Percentiles rank a stretch among this genome's conserved stretches.
phyloP scores from a whole-genome alignment of 2,113 vertebrate species.

The Arvicanthis niloticus region DNA sequence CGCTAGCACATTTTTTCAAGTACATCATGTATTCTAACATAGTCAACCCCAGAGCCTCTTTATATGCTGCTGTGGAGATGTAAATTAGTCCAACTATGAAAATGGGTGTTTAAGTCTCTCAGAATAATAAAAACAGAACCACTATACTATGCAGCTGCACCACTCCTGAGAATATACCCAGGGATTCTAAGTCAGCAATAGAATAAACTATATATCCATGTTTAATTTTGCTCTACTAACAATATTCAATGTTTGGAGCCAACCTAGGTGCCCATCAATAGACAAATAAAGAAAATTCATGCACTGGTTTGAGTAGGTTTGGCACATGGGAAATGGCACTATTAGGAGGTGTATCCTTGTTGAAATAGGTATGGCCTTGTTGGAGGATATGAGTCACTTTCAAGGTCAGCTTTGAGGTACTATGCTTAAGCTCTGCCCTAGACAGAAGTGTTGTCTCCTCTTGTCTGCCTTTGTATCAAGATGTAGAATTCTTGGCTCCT shows the following conservation, averaged over 20 bases:
- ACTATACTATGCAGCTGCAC: too few relatives aligned
- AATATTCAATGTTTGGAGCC: background rate
- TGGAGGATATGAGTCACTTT: too few relatives aligned
- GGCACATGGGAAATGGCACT: too few relatives aligned
- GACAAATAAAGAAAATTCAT: background rate
- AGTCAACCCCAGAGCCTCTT: background rate
- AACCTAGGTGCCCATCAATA: background rate
- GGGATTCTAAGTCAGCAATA: background rate
- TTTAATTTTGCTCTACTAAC: background rate
- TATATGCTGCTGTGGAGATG: background rate
- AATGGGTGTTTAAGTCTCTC: background rate
- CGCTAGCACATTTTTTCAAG: background rate
- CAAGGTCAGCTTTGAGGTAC: too few relatives aligned
- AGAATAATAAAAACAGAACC: background rate
- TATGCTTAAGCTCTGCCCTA: too few relatives aligned
- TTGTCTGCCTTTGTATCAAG: too few relatives aligned
- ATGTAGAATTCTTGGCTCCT: too few relatives aligned
- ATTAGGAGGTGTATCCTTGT: too few relatives aligned
- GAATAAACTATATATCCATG: background rate
- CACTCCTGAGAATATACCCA: background rate
- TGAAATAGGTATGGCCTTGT: too few relatives aligned
- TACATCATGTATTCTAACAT: background rate
- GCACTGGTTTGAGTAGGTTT: too few relatives aligned
- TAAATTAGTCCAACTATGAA: background rate
- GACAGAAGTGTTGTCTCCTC: too few relatives aligned